These are phyloP conservation scores for Muricea muricata DNA, from an alignment of 92 coral and sea anemone species.

Conservation along the genomic window DNA sequence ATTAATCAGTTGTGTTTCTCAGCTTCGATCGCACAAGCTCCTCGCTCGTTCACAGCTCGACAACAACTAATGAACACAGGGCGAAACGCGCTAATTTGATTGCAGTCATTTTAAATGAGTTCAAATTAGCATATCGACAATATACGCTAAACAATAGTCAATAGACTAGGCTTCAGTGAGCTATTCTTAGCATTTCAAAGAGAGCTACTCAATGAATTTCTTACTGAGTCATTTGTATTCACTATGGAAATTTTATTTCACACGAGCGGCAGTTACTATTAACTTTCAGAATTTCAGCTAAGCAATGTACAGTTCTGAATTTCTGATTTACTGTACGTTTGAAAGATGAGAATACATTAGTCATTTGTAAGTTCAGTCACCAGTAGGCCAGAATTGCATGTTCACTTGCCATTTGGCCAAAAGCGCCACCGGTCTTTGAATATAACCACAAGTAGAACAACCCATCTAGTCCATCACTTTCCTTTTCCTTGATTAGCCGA, in stretches of 20 bases:
- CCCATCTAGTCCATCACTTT: constrained; percentile 24
- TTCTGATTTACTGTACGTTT: not conserved
- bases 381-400: not conserved
- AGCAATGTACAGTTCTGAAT: not conserved
- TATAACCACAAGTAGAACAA: not conserved
- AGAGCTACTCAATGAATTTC: not conserved
- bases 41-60: constrained; percentile 18
- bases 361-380: not conserved
- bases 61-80: constrained; percentile 37
- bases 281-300: not conserved
- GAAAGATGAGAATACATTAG: not conserved
- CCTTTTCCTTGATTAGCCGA: not conserved
- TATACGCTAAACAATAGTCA: constrained; percentile 23
- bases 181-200: constrained; percentile 49
- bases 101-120: not conserved
- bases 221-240: not conserved
- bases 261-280: not conserved
- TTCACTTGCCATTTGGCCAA: not conserved
- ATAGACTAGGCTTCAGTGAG: constrained; percentile 15
- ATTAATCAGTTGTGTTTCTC: constrained; percentile 9
- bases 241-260: not conserved
- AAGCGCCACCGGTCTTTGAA: constrained; percentile 32
- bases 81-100: constrained; percentile 19
- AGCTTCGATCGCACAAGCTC: constrained; percentile 42
- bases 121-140: constrained; percentile 34